Percentiles rank a stretch among this genome's conserved stretches.
Evolutionary conservation across 2,113 vertebrate species (phyloP).

Genomic region (Etia nguti): DNA sequence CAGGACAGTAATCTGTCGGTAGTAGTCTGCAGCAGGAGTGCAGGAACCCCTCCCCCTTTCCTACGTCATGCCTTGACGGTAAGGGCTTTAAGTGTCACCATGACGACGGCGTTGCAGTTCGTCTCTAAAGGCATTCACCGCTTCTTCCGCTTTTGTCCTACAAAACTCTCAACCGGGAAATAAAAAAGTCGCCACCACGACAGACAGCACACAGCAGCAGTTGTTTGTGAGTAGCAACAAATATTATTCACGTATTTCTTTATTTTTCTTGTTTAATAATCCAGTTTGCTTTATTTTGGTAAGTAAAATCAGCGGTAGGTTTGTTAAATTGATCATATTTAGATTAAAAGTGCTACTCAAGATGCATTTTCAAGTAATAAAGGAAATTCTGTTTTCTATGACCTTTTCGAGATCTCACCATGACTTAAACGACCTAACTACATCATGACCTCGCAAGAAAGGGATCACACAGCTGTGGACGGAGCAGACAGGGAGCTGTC

Average conservation of each 20-base stretch:
- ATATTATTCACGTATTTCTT: not conserved
- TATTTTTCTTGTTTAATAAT: not conserved
- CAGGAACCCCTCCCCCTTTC: not conserved
- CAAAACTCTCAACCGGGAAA: not conserved
- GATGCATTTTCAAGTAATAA: not conserved
- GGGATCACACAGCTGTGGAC: not conserved
- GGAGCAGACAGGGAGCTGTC: not conserved
- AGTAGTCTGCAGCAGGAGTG: not conserved
- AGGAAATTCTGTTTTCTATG: not conserved
- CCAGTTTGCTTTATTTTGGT: not conserved
- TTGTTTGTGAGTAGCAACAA: not conserved
- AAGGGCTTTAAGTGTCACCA: constrained; percentile 21
- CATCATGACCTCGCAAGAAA: constrained; percentile 11
- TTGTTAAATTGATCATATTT: not conserved
- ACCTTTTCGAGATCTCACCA: not conserved
- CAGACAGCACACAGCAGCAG: not conserved
- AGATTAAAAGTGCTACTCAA: not conserved
- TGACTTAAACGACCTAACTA: not conserved
- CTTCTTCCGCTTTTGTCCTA: not conserved
- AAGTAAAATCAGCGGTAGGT: not conserved
- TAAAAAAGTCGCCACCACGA: not conserved
- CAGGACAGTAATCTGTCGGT: not conserved
- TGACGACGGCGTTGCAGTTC: constrained; percentile 32
- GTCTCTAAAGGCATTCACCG: not conserved
- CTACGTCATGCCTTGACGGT: constrained; percentile 34